Evolutionary conservation across 2,113 vertebrate species (phyloP), one percentile per base, ranked within the genome.

Genomic region (Aptenodytes forsteri): DNA sequence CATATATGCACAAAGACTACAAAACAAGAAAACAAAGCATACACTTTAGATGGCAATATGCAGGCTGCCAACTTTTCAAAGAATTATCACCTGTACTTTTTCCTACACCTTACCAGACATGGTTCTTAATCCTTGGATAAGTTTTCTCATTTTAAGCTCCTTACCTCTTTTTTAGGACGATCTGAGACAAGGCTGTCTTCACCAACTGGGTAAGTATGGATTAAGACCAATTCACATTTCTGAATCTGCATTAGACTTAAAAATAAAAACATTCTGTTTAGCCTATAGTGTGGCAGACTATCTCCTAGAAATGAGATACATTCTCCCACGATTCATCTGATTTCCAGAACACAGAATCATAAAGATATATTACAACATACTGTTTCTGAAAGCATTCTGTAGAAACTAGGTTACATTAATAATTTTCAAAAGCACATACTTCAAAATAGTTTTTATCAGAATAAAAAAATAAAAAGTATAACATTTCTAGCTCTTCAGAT

Each of bases 131-230:
- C 22, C 44, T 54, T 10, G 16, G 11, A 58, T 30, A 36, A 21
- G 0, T 42, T 10, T 79, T 54, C 50, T 75, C 62, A 36, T 65
- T 76, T 92, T 87, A 64, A 67, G 30, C 13, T 46, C n/a, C 94
- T 98, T 97, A 99, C 99, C 98, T 99, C 99, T 97, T 99, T 99
- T 94, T 99, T 99, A 46, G 98, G 98, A 49, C 99, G 98, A 98
- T 99, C 99, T 34, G 99, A 99, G 44, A 99, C 99, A 72, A 99
- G 98, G 20, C 99, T 99, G 71, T 99, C 99, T 90, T 99, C 99
- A 26, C 99, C 99, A 93, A 99, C 99, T 8, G 99, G 99, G 93
- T 99, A 99, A 4, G 99, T 99, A 95, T 99, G 99, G 89, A 99
- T 99, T 87, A 99, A 98, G 50, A 99, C 99, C 93, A 99, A 97